These are phyloP conservation scores for Percopsis omiscomaycus DNA, from an alignment of 2,797 vertebrate species.

Conservation along the genomic window DNA sequence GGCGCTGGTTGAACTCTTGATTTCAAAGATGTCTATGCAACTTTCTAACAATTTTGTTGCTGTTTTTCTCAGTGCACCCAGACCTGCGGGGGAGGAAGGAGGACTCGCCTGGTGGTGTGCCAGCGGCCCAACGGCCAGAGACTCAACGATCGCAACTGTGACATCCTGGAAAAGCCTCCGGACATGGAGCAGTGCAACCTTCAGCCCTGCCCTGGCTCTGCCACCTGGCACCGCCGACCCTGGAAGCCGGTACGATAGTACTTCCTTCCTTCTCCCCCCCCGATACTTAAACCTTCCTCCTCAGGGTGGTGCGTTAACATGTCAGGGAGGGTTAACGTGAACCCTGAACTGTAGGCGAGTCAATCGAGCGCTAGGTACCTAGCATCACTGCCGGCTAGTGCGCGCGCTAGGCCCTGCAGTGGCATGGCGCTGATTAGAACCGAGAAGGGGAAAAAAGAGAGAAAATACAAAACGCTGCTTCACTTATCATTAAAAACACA, in stretches of 20 bases:
- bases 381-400: slow-evolving; percentile 49
- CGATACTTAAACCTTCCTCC: slow-evolving; percentile 16
- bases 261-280: slow-evolving; percentile 36
- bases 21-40: neutral
- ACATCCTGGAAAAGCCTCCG: slow-evolving; percentile 87
- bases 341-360: slow-evolving; percentile 42
- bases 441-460: slow-evolving; percentile 28
- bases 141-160: slow-evolving; percentile 89
- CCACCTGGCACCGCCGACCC: slow-evolving; percentile 89
- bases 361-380: slow-evolving; percentile 38
- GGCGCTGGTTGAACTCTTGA: too few relatives aligned
- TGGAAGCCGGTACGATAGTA: slow-evolving; percentile 97
- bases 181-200: slow-evolving; percentile 85
- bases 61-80: slow-evolving; percentile 83
- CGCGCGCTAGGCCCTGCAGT: slow-evolving; percentile 49
- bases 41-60: neutral
- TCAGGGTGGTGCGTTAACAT: neutral
- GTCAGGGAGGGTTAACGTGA: neutral
- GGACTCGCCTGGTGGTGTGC: slow-evolving; percentile 90
- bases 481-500: slow-evolving; percentile 68
- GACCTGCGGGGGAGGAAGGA: slow-evolving; percentile 88
- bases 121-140: slow-evolving; percentile 86
- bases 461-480: slow-evolving; percentile 61
- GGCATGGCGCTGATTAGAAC: slow-evolving; percentile 75
- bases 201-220: slow-evolving; percentile 86